A percentile compares a stretch with the other conserved stretches of the same genome.
Evolutionary conservation across 2,113 vertebrate genomes (phyloP).

Genomic region (Tor tambroides): DNA sequence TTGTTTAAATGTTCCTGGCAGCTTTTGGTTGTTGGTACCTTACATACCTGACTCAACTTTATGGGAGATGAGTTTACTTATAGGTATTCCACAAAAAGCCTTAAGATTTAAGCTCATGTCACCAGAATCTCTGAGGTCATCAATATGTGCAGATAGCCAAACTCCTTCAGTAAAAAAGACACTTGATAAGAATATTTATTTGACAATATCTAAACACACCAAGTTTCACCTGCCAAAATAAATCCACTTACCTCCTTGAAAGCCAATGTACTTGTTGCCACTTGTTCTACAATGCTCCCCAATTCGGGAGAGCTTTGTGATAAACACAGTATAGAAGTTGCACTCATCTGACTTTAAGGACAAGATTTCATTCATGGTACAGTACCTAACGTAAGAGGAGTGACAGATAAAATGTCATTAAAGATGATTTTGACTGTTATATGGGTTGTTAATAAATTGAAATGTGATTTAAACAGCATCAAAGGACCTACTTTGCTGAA

Average conservation of each 20-base stretch:
- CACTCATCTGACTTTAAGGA: constrained; percentile 50
- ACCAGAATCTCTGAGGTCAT: constrained; percentile 75
- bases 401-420: not conserved
- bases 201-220: not conserved
- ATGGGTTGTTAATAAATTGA: not conserved
- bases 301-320: constrained; percentile 76
- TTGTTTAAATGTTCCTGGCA: not conserved
- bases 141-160: constrained; percentile 76
- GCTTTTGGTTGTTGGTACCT: not conserved
- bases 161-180: constrained; percentile 59
- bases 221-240: not conserved
- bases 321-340: constrained; percentile 71
- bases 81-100: constrained; percentile 70
- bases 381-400: constrained; percentile 66
- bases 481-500: constrained; percentile 73
- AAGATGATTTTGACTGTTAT: not conserved
- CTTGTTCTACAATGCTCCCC: constrained; percentile 41
- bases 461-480: not conserved
- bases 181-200: constrained; percentile 2
- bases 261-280: constrained; percentile 73
- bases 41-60: constrained; percentile 57
- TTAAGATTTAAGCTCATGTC: constrained; percentile 75
- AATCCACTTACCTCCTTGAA: constrained; percentile 73
- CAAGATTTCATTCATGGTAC: constrained; percentile 75
- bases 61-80: constrained; percentile 69